Percentiles rank a stretch among this genome's conserved stretches.
These are phyloP conservation scores for Formica aserva DNA, from an alignment of 2,888 invertebrate species.

Conservation along the genomic window DNA sequence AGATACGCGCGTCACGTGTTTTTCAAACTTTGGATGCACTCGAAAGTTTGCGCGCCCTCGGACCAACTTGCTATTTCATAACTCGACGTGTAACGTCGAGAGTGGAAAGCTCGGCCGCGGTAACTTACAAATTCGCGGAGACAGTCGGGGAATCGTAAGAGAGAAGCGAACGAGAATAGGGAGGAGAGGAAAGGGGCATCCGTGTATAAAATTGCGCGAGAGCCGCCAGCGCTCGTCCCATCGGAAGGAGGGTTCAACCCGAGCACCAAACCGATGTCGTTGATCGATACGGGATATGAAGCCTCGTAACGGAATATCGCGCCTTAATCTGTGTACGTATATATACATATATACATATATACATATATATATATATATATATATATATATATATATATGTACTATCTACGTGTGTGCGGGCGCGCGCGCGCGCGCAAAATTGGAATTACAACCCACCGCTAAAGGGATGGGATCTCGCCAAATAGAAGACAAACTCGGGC, in stretches of 20 bases:
- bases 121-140: slow-evolving; percentile 62
- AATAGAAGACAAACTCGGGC: slow-evolving; percentile 47
- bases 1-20: slow-evolving; percentile 46
- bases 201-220: background rate
- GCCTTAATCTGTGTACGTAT: background rate
- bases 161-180: slow-evolving; percentile 47
- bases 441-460: slow-evolving; percentile 18
- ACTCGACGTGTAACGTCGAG: slow-evolving; percentile 34
- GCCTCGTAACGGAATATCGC: background rate
- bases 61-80: slow-evolving; percentile 46
- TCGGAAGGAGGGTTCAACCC: background rate
- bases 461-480: slow-evolving; percentile 4
- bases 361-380: too few relatives aligned
- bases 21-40: slow-evolving; percentile 49
- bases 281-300: background rate
- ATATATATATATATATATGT: too few relatives aligned
- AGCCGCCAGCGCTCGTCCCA: background rate
- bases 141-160: slow-evolving; percentile 57
- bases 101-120: slow-evolving; percentile 4
- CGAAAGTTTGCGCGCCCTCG: slow-evolving; percentile 24
- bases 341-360: background rate
- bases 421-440: background rate
- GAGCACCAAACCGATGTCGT: slow-evolving; percentile 26
- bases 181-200: too few relatives aligned
- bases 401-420: background rate